Conservation (phyloP, 2,797 vertebrate species). For the Leptoclinus maculatus region DNA sequence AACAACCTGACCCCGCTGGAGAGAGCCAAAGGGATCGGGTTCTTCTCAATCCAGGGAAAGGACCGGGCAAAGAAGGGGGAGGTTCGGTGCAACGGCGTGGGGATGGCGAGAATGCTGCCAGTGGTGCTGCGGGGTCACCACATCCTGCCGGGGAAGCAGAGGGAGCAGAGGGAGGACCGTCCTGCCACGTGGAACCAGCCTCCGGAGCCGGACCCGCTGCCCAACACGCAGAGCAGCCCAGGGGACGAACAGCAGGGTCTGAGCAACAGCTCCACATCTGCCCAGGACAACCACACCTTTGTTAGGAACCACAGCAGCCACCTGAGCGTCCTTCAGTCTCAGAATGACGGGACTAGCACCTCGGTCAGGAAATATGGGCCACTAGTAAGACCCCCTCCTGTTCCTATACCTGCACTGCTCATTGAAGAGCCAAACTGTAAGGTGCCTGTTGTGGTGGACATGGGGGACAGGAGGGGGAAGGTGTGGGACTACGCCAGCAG, state of each 20-base stretch:
- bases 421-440: conserved; percentile 69
- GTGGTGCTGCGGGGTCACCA: conserved; percentile 75
- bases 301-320: conserved; percentile 59
- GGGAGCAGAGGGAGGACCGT: conserved; percentile 67
- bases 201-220: conserved; percentile 58
- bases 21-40: conserved; percentile 69
- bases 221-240: conserved; percentile 12
- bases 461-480: conserved; percentile 68
- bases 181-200: conserved; percentile 70
- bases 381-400: conserved; percentile 48
- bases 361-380: conserved; percentile 74
- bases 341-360: conserved; percentile 59
- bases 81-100: conserved; percentile 68
- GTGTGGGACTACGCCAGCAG: conserved; percentile 67
- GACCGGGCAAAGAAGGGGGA: conserved; percentile 67
- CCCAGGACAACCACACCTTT: conserved; percentile 66
- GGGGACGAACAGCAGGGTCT: conserved; percentile 26
- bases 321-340: conserved; percentile 30
- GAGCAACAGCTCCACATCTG: conserved; percentile 50
- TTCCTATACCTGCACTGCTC: conserved; percentile 47
- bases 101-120: conserved; percentile 71
- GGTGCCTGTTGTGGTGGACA: conserved; percentile 61
- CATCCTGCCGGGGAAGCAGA: conserved; percentile 64
- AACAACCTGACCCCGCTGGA: conserved; percentile 67
- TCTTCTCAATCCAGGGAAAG: conserved; percentile 75